Base-by-base conservation (phyloP, 2,797 vertebrate species). In the Mareca strepera region DNA sequence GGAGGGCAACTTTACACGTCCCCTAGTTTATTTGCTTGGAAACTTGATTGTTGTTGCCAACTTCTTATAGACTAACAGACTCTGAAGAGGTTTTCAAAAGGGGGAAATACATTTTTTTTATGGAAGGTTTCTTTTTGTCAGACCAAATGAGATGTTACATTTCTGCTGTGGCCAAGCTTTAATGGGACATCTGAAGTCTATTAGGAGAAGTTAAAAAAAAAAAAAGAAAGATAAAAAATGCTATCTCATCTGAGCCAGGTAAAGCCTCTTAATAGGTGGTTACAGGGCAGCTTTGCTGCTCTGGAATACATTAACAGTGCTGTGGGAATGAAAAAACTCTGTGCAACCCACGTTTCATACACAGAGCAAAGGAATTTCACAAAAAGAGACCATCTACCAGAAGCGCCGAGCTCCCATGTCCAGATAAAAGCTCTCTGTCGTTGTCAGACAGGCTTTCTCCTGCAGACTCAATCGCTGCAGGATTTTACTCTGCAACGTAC, bases 81-180 rank as follows among this genome's bases (percentile, higher is more conserved):
- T 78, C 75, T 67, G 78, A 79, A 83, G n/a, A 84, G 21, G 12
- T 88, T 86, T 84, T 46, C 39, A 70, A 68, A 96, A 91, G 64
- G 63, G 82, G 50, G 29, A 91, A 55, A 83, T 56, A n/a, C 52
- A 39, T 13, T 69, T 91, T 91, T 96, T 94, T 91, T 84, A 46
- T 22, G 6, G 53, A 12, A 14, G 18, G 14, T 86, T 66, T 59
- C 18, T 60, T 52, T 92, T 60, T 79, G 66, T 94, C 35, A 93
- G 46, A 39, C 20, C 37, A 80, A 93, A 72, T 16, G 79, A 33
- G 17, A 37, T 37, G 23, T 64, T 73, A 17, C 26, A 11, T 31
- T 76, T 41, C 52, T 0, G 0, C 17, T 75, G 33, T 39, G 31
- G 8, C 18, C 22, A 72, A 26, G 7, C 50, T 88, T 74, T 72